Base-by-base conservation (phyloP, 2,797 vertebrate genomes). In the Coendou prehensilis region DNA sequence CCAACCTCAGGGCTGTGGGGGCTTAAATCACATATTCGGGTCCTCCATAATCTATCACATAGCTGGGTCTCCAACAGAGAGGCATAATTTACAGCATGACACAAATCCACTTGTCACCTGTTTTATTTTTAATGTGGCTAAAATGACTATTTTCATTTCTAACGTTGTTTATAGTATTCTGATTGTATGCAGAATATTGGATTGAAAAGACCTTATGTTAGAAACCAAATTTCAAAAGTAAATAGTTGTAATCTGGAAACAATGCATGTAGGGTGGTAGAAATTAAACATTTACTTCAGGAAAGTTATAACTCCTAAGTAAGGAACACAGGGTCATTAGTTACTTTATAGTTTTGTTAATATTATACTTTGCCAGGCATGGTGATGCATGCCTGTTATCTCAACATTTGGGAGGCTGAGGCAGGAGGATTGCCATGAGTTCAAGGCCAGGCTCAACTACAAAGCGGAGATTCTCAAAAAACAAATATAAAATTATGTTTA, bases 91-190 rank as follows among this genome's bases (percentile, higher is more conserved):
- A 79, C 41, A 54, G 9, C 56, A 63, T 37, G 89, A 54, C 18
- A 90, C 14, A 73, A 86, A 13, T 59, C 47, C 22, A 79, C 10
- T 75, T 86, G 50, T 45, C 9, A 87, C 18, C 5, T 64, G 64
- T 80, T 95, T 91, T 6, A 90, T 26, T 18, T 64, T 78, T 45
- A 64, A 15, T 76, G 10, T 76, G 17, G 9, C 82, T 56, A 88
- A 75, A 88, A 6, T 1, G 33, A 87, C 20, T 8, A 47, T 84
- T 22, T 30, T 6, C 2, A 3, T 6, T 80, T 76, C 26, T 69
- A 92, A 80, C 7, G 61, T 18, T 18, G 47, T 56, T 37, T 52
- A 45, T 57, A 56, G 22, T 78, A 5, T 10, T 95, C 41, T 9
- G 78, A 92, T 67, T 64, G 0, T 0, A 79, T 52, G n/a, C 89